phyloP scores from a whole-genome alignment of 2,888 invertebrate species.

The Ochropacha duplaris region DNA sequence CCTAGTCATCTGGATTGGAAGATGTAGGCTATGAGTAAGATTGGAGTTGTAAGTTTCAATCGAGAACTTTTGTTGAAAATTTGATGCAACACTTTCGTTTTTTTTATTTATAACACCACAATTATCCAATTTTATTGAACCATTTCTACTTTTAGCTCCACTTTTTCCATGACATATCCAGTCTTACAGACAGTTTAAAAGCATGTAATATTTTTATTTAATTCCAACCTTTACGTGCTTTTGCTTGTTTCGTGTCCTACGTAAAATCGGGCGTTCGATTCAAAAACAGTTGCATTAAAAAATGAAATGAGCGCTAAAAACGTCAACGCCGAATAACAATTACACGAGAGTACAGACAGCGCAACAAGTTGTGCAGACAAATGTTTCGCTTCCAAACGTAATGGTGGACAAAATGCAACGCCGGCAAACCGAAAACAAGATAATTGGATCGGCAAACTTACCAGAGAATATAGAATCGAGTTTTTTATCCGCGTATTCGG shows the following conservation, averaged over 20 bases:
- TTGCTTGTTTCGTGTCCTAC: conserved; percentile 5
- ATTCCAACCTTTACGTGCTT: neutral
- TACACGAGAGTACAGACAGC: conserved; percentile 28
- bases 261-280: neutral
- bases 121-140: too few species aligned
- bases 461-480: conserved; percentile 49
- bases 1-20: neutral
- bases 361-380: conserved; percentile 38
- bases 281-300: conserved; percentile 13
- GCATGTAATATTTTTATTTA: neutral
- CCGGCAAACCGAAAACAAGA: conserved; percentile 39
- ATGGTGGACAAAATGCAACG: conserved; percentile 26
- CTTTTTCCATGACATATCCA: neutral
- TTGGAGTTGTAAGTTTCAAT: neutral
- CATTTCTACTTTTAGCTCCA: too few species aligned
- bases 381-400: conserved; percentile 35
- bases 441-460: conserved; percentile 50
- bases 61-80: too few species aligned
- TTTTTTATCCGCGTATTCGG: conserved; percentile 74
- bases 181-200: neutral
- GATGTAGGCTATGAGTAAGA: neutral
- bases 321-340: conserved; percentile 19
- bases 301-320: conserved; percentile 27
- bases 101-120: too few species aligned
- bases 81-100: too few species aligned